A percentile compares a stretch with the other conserved stretches of the same genome.
These are phyloP conservation scores for Isoperla grammatica DNA, from an alignment of 2,888 invertebrate species.

Conservation along the genomic window DNA sequence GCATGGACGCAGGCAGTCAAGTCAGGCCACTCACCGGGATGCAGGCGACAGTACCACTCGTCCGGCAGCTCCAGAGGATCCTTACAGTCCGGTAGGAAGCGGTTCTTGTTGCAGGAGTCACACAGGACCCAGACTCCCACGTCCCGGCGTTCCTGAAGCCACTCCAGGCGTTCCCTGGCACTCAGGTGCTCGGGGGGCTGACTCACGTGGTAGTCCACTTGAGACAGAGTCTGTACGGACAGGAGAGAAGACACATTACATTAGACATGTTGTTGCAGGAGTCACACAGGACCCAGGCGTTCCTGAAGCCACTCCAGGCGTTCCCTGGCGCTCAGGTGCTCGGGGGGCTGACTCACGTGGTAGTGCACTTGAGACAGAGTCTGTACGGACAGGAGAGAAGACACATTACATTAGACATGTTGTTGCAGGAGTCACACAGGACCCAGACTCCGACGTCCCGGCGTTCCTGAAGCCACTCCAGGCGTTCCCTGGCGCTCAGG, in stretches of 20 bases:
- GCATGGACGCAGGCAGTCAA: too few species aligned
- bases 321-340: slow-evolving; percentile 1
- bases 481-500: slow-evolving; percentile 16
- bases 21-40: slow-evolving; percentile 53
- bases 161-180: slow-evolving; percentile 37
- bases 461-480: slow-evolving; percentile 49
- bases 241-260: too few species aligned
- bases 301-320: slow-evolving; percentile 47
- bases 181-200: background rate
- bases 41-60: slow-evolving; percentile 58
- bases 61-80: slow-evolving; percentile 56
- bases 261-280: slow-evolving; percentile 52
- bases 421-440: slow-evolving; percentile 54
- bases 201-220: too few species aligned
- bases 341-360: background rate
- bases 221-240: too few species aligned
- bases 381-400: too few species aligned
- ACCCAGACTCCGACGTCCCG: too few species aligned
- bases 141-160: slow-evolving; percentile 49
- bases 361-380: too few species aligned
- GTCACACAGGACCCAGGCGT: slow-evolving; percentile 55
- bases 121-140: slow-evolving; percentile 54
- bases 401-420: too few species aligned
- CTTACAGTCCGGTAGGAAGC: slow-evolving; percentile 49
- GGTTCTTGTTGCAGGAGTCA: slow-evolving; percentile 53